phyloP scores from a whole-genome alignment of 2,113 vertebrate genomes.

The Chlorocebus sabaeus region DNA sequence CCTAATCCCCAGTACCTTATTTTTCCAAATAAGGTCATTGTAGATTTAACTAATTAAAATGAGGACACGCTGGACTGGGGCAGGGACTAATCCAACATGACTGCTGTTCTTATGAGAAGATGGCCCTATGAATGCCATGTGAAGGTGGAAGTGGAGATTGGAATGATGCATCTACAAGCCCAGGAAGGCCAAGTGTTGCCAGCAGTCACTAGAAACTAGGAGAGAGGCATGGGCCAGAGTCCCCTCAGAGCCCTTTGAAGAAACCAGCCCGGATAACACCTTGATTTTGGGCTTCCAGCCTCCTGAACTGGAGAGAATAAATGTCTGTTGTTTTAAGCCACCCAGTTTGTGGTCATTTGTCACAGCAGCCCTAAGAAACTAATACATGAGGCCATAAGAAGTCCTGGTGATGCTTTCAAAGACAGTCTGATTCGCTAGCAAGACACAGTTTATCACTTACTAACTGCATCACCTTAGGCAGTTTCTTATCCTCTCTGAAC shows the following conservation, averaged over 20 bases:
- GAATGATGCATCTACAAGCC: neutral
- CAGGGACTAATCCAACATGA: neutral
- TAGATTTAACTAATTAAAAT: neutral
- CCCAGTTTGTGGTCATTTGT: neutral
- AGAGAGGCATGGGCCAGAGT: neutral
- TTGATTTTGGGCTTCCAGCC: neutral
- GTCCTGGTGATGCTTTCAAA: neutral
- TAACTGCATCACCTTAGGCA: neutral
- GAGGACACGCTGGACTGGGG: neutral
- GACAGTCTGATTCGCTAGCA: neutral
- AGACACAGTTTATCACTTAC: neutral
- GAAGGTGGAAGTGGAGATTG: neutral
- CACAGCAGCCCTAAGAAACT: neutral
- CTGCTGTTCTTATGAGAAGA: neutral
- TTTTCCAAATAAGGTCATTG: neutral
- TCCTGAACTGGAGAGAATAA: neutral
- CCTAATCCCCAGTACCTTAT: neutral
- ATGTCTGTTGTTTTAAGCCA: neutral
- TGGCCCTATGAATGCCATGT: neutral
- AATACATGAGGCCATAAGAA: neutral
- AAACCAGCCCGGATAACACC: neutral
- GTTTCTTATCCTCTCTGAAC: neutral
- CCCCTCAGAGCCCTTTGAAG: neutral
- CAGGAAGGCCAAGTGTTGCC: neutral
- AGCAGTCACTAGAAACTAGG: neutral